phyloP scores from a whole-genome alignment of 2,888 invertebrate genomes.

The Noctua fimbriata region DNA sequence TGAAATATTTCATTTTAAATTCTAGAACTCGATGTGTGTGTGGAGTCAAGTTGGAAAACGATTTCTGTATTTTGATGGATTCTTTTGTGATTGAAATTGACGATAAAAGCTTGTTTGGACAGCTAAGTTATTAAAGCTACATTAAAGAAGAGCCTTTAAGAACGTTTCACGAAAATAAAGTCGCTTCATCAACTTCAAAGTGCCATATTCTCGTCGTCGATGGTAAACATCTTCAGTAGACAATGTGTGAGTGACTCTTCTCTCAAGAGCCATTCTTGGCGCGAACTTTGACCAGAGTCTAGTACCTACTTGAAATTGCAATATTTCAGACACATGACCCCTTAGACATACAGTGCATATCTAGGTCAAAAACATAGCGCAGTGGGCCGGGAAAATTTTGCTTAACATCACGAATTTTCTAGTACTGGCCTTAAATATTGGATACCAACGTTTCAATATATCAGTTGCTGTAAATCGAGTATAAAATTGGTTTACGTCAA shows the following conservation, averaged over 20 bases:
- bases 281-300: constrained; percentile 36
- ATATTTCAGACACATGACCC: constrained; percentile 53
- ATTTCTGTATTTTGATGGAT: constrained; percentile 16
- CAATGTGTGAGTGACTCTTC: constrained; percentile 30
- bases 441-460: constrained; percentile 13
- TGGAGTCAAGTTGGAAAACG: constrained; percentile 10
- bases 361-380: constrained; percentile 55
- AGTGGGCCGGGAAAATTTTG: constrained; percentile 25
- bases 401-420: constrained; percentile 25
- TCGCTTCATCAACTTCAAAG: constrained; percentile 12
- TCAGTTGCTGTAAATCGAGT: constrained; percentile 18
- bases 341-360: constrained; percentile 44
- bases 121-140: not conserved
- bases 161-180: not conserved
- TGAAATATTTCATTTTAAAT: constrained; percentile 39
- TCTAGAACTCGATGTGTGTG: not conserved
- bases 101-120: not conserved
- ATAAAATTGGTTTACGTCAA: constrained; percentile 3
- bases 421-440: constrained; percentile 18
- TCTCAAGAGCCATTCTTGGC: constrained; percentile 25
- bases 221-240: constrained; percentile 48
- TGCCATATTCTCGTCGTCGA: constrained; percentile 25
- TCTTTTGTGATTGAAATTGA: constrained; percentile 13
- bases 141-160: not conserved
- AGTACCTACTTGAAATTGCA: constrained; percentile 44